These are phyloP conservation scores for Cheilosia urbana DNA, from an alignment of 2,888 invertebrate species.

Conservation along the genomic window DNA sequence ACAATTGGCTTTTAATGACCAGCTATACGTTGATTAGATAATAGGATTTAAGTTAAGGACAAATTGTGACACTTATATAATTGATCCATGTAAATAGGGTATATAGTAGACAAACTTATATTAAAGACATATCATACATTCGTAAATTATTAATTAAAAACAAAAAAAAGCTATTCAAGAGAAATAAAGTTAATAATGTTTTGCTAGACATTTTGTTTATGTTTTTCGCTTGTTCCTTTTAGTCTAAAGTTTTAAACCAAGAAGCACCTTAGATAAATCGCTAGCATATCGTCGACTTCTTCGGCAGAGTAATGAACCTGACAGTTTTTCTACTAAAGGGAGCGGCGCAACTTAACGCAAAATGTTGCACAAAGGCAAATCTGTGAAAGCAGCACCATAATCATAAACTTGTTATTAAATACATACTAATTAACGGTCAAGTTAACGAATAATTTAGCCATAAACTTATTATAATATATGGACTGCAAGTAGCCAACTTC, in stretches of 20 bases:
- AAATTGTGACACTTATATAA: conserved; percentile 36
- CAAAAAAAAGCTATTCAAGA: conserved; percentile 40
- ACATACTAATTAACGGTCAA: too few relatives aligned
- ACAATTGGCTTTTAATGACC: conserved; percentile 20
- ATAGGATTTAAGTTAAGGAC: conserved; percentile 17
- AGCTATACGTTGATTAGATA: conserved; percentile 41
- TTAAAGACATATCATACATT: conserved; percentile 42
- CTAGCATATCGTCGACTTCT: too few relatives aligned
- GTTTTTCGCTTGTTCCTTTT: background rate
- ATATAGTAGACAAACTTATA: conserved; percentile 33
- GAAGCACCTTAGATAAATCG: background rate
- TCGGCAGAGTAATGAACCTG: too few relatives aligned
- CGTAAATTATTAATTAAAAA: conserved; percentile 62
- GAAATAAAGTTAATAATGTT: conserved; percentile 52
- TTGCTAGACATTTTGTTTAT: conserved; percentile 10
- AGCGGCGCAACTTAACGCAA: too few relatives aligned
- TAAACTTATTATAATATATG: too few relatives aligned
- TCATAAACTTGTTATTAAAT: too few relatives aligned
- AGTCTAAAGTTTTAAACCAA: background rate
- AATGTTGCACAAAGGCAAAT: too few relatives aligned
- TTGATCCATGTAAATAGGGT: conserved; percentile 63
- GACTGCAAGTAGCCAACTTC: too few relatives aligned
- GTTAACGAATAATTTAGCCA: too few relatives aligned
- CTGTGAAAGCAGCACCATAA: too few relatives aligned
- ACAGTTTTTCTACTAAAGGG: too few relatives aligned